Evolutionary conservation across 2,113 vertebrate species (phyloP).

Genomic region (Zootoca vivipara): DNA sequence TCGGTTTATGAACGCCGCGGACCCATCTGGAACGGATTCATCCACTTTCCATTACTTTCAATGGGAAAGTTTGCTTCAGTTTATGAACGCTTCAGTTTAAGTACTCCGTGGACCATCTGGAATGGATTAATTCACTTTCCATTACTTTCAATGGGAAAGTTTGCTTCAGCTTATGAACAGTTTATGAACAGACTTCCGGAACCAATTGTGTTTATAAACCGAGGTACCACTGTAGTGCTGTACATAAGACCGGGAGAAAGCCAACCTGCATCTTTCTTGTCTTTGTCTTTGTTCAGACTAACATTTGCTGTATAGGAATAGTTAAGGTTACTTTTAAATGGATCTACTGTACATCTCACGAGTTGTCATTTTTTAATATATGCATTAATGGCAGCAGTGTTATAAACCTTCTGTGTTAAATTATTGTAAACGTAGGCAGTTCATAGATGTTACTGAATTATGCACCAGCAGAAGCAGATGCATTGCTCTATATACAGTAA

Average conservation of each 20-base stretch:
- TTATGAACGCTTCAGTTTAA: too few relatives aligned
- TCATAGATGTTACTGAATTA: slow-evolving; percentile 70
- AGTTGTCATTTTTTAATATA: slow-evolving; percentile 63
- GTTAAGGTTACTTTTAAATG: slow-evolving; percentile 68
- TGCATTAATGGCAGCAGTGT: slow-evolving; percentile 57
- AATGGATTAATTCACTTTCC: too few relatives aligned
- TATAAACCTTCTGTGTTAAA: slow-evolving; percentile 69
- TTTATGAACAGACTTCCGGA: too few relatives aligned
- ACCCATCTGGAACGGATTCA: too few relatives aligned
- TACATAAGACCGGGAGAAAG: slow-evolving; percentile 35
- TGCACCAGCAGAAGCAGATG: slow-evolving; percentile 66
- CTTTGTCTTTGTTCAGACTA: slow-evolving; percentile 43
- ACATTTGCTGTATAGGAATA: slow-evolving; percentile 51
- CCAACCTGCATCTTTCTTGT: slow-evolving; percentile 5
- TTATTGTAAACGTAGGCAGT: slow-evolving; percentile 65
- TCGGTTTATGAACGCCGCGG: too few relatives aligned
- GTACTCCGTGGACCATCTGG: too few relatives aligned
- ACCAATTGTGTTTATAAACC: too few relatives aligned
- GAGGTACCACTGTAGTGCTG: too few relatives aligned
- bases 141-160: too few relatives aligned
- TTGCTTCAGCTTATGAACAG: too few relatives aligned
- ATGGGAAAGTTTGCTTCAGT: too few relatives aligned
- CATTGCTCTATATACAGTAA: slow-evolving; percentile 69
- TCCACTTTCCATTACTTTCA: too few relatives aligned
- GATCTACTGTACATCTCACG: slow-evolving; percentile 49